These are phyloP conservation scores for Coenonympha glycerion DNA, from an alignment of 2,888 invertebrate species.

Conservation along the genomic window DNA sequence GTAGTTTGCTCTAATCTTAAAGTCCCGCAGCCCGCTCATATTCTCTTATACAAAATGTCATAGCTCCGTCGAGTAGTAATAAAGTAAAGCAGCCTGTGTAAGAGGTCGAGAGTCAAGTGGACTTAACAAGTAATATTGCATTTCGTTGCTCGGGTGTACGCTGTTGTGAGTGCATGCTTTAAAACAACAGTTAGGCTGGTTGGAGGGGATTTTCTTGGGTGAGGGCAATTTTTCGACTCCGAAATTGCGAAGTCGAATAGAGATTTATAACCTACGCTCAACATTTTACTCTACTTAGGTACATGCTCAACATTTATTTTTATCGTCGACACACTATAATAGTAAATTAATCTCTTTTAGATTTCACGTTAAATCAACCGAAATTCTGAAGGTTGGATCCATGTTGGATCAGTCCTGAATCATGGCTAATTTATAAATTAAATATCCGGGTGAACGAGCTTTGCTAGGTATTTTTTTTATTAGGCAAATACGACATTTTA, in stretches of 20 bases:
- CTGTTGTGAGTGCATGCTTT: conserved; percentile 30
- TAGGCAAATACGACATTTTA: too few relatives aligned
- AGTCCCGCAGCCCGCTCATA: conserved; percentile 16
- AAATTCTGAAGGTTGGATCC: too few relatives aligned
- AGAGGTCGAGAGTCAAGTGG: conserved; percentile 58
- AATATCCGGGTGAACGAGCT: too few relatives aligned
- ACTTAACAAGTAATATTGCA: conserved; percentile 68
- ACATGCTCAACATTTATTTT: too few relatives aligned
- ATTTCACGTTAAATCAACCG: too few relatives aligned
- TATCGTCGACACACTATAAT: too few relatives aligned
- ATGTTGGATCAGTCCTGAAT: too few relatives aligned
- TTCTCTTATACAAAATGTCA: conserved; percentile 22
- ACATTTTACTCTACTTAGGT: too few relatives aligned
- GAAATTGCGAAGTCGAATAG: conserved; percentile 2
- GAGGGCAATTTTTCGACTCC: conserved; percentile 14
- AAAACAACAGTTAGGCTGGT: conserved; percentile 11
- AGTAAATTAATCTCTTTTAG: too few relatives aligned
- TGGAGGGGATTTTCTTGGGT: conserved; percentile 13
- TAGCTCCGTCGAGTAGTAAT: conserved; percentile 18
- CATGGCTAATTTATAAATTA: too few relatives aligned
- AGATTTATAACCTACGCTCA: not conserved
- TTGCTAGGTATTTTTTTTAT: too few relatives aligned
- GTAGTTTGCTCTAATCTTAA: conserved; percentile 19
- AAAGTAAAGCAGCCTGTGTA: conserved; percentile 50
- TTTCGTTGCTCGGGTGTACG: conserved; percentile 43